Percentiles rank a stretch among this genome's conserved stretches.
These are phyloP conservation scores for Narcine bancroftii DNA, from an alignment of 2,113 vertebrate genomes.

Conservation along the genomic window DNA sequence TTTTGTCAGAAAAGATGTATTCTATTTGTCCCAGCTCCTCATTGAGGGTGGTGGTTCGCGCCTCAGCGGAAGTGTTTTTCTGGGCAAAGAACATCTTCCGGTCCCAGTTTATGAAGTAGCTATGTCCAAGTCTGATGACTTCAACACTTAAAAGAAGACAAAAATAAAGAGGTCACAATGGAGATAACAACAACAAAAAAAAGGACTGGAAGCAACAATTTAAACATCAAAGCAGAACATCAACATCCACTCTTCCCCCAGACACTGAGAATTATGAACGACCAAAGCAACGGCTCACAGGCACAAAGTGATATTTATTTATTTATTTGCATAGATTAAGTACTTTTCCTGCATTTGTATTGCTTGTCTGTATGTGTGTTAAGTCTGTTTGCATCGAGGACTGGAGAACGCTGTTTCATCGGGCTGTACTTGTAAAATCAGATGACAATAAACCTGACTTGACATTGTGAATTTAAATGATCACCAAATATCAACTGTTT, in stretches of 20 bases:
- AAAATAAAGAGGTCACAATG: not conserved
- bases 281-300: too few relatives aligned
- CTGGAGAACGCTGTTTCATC: too few relatives aligned
- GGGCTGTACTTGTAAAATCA: too few relatives aligned
- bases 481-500: not conserved
- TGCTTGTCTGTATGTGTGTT: too few relatives aligned
- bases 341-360: too few relatives aligned
- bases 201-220: not conserved
- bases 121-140: conserved; percentile 60
- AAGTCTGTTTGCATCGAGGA: too few relatives aligned
- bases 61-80: conserved; percentile 52
- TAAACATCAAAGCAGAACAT: not conserved
- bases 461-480: not conserved
- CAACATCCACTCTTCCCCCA: too few relatives aligned
- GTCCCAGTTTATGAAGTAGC: conserved; percentile 64
- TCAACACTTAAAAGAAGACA: conserved; percentile 49
- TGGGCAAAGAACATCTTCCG: conserved; percentile 53
- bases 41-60: conserved; percentile 56
- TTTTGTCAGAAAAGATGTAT: conserved; percentile 64
- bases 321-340: too few relatives aligned
- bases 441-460: too few relatives aligned
- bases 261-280: too few relatives aligned
- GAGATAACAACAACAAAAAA: not conserved
- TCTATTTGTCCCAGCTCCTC: conserved; percentile 61
- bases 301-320: too few relatives aligned